Evolutionary conservation across 1,140 invertebrate species (phyloP).

Genomic region (Dendroctonus ponderosae): DNA sequence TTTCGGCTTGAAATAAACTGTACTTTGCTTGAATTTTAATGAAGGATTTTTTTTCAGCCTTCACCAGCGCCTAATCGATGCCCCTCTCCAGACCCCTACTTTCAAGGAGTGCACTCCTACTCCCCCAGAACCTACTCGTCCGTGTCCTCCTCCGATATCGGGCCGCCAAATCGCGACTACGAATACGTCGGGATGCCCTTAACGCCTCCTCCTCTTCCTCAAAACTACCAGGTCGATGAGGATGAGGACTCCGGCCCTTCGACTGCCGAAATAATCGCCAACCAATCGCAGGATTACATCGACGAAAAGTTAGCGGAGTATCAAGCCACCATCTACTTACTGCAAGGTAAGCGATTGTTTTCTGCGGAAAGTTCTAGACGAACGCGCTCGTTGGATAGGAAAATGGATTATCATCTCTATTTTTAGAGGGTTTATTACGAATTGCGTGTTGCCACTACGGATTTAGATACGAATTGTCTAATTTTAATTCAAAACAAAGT

Average conservation of each 20-base stretch:
- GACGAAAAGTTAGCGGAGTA: constrained; percentile 92
- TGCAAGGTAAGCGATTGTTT: constrained; percentile 68
- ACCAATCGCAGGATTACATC: constrained; percentile 90
- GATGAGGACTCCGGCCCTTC: constrained; percentile 73
- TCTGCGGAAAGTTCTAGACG: neutral
- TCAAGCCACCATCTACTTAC: constrained; percentile 83
- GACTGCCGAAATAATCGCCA: constrained; percentile 87
- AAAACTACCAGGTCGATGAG: constrained; percentile 52
- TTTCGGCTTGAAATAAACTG: neutral
- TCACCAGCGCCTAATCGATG: constrained; percentile 46
- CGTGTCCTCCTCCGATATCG: constrained; percentile 64
- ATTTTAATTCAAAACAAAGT: neutral
- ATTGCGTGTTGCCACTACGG: constrained; percentile 14
- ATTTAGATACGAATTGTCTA: constrained; percentile 18
- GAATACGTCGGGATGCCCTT: constrained; percentile 66
- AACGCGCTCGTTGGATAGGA: neutral
- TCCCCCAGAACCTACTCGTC: constrained; percentile 62
- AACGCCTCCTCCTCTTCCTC: constrained; percentile 62
- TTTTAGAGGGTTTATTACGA: constrained; percentile 12
- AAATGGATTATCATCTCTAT: constrained; percentile 10
- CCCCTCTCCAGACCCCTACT: constrained; percentile 43
- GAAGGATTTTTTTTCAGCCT: too few species aligned
- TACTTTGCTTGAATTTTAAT: constrained; percentile 31
- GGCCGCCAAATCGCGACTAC: constrained; percentile 55
- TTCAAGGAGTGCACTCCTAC: constrained; percentile 48